phyloP scores from a whole-genome alignment of 2,797 vertebrate species.

The Pangasius mekongensis region DNA sequence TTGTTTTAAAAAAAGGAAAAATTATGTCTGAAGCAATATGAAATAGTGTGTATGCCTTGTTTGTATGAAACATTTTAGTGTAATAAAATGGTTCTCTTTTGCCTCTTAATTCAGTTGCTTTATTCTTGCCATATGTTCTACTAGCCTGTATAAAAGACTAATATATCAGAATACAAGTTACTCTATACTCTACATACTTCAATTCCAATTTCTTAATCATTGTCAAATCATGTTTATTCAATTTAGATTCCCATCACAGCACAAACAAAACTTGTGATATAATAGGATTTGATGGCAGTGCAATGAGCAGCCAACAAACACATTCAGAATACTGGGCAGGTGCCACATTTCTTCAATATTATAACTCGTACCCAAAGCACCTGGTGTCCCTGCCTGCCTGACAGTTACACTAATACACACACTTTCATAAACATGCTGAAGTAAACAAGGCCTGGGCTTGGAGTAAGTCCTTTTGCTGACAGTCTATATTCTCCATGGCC shows the following conservation, averaged over 20 bases:
- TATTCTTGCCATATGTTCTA: background rate
- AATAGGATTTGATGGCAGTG: background rate
- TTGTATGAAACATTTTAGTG: constrained; percentile 93
- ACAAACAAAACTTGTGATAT: background rate
- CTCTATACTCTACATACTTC: background rate
- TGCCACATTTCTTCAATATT: constrained; percentile 59
- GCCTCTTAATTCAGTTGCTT: constrained; percentile 64
- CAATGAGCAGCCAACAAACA: constrained; percentile 28
- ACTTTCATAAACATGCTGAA: constrained; percentile 41
- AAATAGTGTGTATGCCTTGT: constrained; percentile 97
- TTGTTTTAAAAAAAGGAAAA: constrained; percentile 83
- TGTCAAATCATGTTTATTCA: background rate
- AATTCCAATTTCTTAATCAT: background rate
- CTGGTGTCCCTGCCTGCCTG: constrained; percentile 55
- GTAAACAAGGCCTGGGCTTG: constrained; percentile 48
- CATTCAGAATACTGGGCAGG: constrained; percentile 63
- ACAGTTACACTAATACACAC: constrained; percentile 13
- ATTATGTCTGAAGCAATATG: constrained; percentile 92
- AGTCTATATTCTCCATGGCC: constrained; percentile 70
- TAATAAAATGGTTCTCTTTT: constrained; percentile 83
- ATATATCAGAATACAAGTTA: background rate
- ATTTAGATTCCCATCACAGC: background rate
- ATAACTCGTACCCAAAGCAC: constrained; percentile 53
- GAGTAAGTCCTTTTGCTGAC: constrained; percentile 18
- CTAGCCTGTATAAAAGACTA: background rate